These are phyloP conservation scores for Typhlomys cinereus DNA, from an alignment of 2,113 vertebrate species.

Conservation along the genomic window DNA sequence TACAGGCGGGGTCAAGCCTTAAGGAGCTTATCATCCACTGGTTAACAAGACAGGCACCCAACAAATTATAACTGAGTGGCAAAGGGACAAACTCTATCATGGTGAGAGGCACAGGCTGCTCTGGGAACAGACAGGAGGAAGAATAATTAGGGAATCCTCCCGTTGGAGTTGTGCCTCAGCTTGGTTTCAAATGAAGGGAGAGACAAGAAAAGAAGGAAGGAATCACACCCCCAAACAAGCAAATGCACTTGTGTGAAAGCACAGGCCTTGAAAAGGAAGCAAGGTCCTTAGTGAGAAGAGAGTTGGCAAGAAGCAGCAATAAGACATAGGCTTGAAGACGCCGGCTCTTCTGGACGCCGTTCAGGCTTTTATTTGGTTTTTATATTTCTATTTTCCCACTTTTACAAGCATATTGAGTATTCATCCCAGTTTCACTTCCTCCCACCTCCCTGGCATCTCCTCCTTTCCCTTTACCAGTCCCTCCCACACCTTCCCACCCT, in stretches of 20 bases:
- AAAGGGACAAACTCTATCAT: neutral
- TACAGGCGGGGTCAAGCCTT: neutral
- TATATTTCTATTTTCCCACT: no score
- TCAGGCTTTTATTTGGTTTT: neutral
- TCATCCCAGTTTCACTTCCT: no score
- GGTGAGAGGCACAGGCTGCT: fast-evolving
- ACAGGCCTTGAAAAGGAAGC: neutral
- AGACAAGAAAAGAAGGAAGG: neutral
- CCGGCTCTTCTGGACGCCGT: fast-evolving
- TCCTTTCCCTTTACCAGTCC: no score
- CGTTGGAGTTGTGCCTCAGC: neutral
- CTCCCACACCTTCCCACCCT: no score
- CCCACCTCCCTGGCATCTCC: no score
- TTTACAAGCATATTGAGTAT: no score
- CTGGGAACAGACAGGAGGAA: neutral
- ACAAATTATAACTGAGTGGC: neutral
- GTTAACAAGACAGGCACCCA: neutral
- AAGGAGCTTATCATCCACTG: neutral
- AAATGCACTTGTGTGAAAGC: neutral
- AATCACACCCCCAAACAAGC: neutral
- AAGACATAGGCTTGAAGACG: neutral
- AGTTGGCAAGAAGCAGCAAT: no score
- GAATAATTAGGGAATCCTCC: neutral
- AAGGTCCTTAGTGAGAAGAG: fast-evolving
- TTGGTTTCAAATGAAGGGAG: neutral